Conservation (phyloP, 2,113 vertebrate genomes). For the Seriola aureovittata region DNA sequence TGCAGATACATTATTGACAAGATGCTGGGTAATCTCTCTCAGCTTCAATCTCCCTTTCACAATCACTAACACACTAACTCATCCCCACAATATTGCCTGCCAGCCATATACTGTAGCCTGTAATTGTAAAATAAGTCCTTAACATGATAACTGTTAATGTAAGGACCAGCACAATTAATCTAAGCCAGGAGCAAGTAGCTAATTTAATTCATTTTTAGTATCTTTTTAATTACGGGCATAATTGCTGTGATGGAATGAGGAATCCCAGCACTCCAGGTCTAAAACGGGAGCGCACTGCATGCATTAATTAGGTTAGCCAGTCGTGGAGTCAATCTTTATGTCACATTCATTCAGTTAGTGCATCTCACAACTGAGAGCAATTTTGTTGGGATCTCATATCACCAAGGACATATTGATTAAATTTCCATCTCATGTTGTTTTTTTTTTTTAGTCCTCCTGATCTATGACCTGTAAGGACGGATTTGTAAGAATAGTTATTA, state of each 20-base stretch:
- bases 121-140: slow-evolving; percentile 52
- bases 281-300: slow-evolving; percentile 37
- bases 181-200: slow-evolving; percentile 63
- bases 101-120: slow-evolving; percentile 1
- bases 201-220: slow-evolving; percentile 77
- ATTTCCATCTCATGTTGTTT: slow-evolving; percentile 54
- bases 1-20: slow-evolving; percentile 49
- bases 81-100: slow-evolving; percentile 13
- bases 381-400: slow-evolving; percentile 48
- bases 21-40: slow-evolving; percentile 12
- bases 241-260: slow-evolving; percentile 71
- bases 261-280: slow-evolving; percentile 57
- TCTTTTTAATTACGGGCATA: slow-evolving; percentile 79
- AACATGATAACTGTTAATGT: slow-evolving; percentile 62
- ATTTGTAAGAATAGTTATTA: slow-evolving; percentile 39
- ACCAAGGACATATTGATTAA: slow-evolving; percentile 61
- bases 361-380: slow-evolving; percentile 45
- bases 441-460: slow-evolving; percentile 35
- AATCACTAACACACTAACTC: neutral
- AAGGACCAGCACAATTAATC: slow-evolving; percentile 65
- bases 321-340: slow-evolving; percentile 68
- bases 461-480: slow-evolving; percentile 61
- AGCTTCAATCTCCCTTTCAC: slow-evolving; percentile 23
- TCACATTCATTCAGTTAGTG: slow-evolving; percentile 64
- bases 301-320: slow-evolving; percentile 70